Base-by-base conservation (phyloP, 2,797 vertebrate species). In the Hoplostethus mediterraneus region DNA sequence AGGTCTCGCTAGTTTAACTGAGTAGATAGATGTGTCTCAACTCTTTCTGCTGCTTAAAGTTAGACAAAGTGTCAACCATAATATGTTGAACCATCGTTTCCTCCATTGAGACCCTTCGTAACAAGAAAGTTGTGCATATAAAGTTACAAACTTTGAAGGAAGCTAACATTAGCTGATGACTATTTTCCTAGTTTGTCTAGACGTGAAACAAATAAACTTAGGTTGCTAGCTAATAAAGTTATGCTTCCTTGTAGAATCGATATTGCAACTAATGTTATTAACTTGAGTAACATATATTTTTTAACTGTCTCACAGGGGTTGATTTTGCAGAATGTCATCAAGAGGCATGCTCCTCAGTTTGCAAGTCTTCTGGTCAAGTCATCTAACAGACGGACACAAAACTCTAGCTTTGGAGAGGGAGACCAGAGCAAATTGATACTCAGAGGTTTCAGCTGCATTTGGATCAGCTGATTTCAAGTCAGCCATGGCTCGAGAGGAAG, bases 401-500 rank as follows among this genome's bases (percentile, higher is more conserved):
- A 30, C 42, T 33, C 53, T 14, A n/a, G 30, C 10, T 44, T 13
- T 0, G 14, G 9, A 71, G 49, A 69, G 49, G 31, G 33, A 56
- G 56, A 55, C 59, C 10, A 31, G 13, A 55, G 28, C 7, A 28
- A 66, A 49, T 0, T 71, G n/a, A 70, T 33, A 2, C 3, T 14
- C 45, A 11, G 25, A 66, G 16, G 42, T 4, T 56, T 64, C 25
- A 5, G 2, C 49, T 55, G 13, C 10, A 3, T 67, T 73, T 54
- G 36, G 5, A 68, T 17, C 5, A 38, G 17, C 54, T 33, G 6
- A 60, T 57, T 63, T 54, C 3, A 33, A 13, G 8, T 36, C 70
- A 68, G 54, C 77, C 76, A 94, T 94, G 93, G 77, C 79, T 73
- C 77, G 2, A 5, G 84, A 85, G n/a, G 88, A 90, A 5, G 89